Evolutionary conservation across 2,113 vertebrate genomes (phyloP).

Genomic region (Rhinichthys klamathensis): DNA sequence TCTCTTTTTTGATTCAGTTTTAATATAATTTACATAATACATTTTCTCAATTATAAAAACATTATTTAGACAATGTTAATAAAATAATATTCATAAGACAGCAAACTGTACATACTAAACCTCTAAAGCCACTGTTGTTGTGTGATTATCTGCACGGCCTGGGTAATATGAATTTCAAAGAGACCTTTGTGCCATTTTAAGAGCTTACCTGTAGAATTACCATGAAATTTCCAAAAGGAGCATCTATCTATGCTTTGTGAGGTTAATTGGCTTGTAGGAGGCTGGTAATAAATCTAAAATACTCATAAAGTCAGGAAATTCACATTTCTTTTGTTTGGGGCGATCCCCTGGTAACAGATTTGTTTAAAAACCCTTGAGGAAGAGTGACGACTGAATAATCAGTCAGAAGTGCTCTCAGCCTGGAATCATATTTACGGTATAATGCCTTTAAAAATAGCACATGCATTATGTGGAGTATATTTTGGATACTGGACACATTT

Average conservation of each 20-base stretch:
- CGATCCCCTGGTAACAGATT: constrained; percentile 24
- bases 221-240: not conserved
- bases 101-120: not conserved
- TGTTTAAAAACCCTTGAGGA: constrained; percentile 19
- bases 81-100: not conserved
- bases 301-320: constrained; percentile 19
- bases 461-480: constrained; percentile 22
- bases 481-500: constrained; percentile 18
- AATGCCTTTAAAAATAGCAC: constrained; percentile 22
- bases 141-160: not conserved
- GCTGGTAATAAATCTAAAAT: constrained; percentile 33
- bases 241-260: constrained; percentile 11
- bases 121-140: not conserved
- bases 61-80: not conserved
- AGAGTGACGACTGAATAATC: not conserved
- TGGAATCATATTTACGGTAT: constrained; percentile 14
- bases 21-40: not conserved
- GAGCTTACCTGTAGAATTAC: constrained; percentile 11
- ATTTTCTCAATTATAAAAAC: not conserved
- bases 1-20: not conserved
- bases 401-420: constrained; percentile 5
- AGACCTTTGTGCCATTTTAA: not conserved
- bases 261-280: constrained; percentile 15
- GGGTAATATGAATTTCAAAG: constrained; percentile 1
- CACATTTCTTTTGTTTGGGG: not conserved